Evolutionary conservation across 2,888 invertebrate species (phyloP).

Genomic region (Mantis religiosa): DNA sequence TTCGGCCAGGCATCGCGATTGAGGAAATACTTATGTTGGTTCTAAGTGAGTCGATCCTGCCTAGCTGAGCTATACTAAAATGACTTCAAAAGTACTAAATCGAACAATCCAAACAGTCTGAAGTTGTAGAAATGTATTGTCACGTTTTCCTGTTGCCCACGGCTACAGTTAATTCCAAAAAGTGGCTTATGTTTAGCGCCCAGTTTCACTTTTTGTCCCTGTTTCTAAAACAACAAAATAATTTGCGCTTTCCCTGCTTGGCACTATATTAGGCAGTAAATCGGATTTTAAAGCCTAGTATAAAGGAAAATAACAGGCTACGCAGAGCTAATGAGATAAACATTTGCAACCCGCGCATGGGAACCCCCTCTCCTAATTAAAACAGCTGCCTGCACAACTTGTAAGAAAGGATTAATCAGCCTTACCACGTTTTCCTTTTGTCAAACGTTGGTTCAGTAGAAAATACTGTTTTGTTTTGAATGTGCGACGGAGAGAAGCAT

Average conservation of each 20-base stretch:
- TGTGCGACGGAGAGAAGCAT: no score
- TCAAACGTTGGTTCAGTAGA: not conserved
- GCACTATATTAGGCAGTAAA: not conserved
- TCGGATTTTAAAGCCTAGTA: not conserved
- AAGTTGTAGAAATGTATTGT: no score
- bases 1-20: no score
- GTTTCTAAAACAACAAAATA: not conserved
- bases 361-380: not conserved
- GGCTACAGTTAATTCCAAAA: no score
- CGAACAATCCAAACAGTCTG: no score
- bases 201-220: not conserved
- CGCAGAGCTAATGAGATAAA: not conserved
- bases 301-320: not conserved
- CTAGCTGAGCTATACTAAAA: no score
- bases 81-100: no score
- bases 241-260: not conserved
- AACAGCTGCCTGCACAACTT: not conserved
- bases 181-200: no score
- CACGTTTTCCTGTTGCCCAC: no score
- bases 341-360: not conserved
- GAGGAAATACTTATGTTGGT: no score
- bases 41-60: no score
- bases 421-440: not conserved
- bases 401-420: not conserved
- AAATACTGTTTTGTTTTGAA: no score